Percentiles rank a stretch among this genome's conserved stretches.
phyloP scores from a whole-genome alignment of 1,140 invertebrate genomes.

The Penaeus chinensis region DNA sequence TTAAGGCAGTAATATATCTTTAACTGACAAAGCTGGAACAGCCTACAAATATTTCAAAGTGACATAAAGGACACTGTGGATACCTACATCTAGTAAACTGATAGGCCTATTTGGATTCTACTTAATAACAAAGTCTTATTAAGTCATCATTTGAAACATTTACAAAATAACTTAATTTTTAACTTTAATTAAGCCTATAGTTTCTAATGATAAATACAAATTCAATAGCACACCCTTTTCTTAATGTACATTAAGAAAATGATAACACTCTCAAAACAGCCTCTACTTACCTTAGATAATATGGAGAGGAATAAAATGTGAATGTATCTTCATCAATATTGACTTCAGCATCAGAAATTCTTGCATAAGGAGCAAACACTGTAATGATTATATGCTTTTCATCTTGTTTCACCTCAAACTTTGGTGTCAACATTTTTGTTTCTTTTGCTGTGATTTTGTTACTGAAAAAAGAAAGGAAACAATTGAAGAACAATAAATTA shows the following conservation, averaged over 20 bases:
- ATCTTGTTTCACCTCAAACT: constrained; percentile 46
- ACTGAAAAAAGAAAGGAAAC: not conserved
- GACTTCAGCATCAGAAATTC: constrained; percentile 42
- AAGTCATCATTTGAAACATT: not conserved
- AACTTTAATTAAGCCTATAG: not conserved
- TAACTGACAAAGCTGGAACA: too few relatives aligned
- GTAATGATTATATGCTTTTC: constrained; percentile 31
- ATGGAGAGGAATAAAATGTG: constrained; percentile 52
- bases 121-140: not conserved
- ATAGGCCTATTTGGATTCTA: too few relatives aligned
- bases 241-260: too few relatives aligned
- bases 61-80: too few relatives aligned
- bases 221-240: not conserved
- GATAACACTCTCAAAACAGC: too few relatives aligned
- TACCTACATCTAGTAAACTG: too few relatives aligned
- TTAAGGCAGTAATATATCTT: too few relatives aligned
- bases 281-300: constrained; percentile 39
- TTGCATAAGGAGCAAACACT: constrained; percentile 52
- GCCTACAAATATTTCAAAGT: too few relatives aligned
- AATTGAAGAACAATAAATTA: not conserved
- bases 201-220: not conserved
- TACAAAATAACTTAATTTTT: too few relatives aligned
- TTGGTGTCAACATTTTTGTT: constrained; percentile 44
- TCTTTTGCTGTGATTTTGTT: not conserved
- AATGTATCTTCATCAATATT: constrained; percentile 43